Base-by-base conservation (phyloP, 2,797 vertebrate genomes). In the Monodelphis domestica region DNA sequence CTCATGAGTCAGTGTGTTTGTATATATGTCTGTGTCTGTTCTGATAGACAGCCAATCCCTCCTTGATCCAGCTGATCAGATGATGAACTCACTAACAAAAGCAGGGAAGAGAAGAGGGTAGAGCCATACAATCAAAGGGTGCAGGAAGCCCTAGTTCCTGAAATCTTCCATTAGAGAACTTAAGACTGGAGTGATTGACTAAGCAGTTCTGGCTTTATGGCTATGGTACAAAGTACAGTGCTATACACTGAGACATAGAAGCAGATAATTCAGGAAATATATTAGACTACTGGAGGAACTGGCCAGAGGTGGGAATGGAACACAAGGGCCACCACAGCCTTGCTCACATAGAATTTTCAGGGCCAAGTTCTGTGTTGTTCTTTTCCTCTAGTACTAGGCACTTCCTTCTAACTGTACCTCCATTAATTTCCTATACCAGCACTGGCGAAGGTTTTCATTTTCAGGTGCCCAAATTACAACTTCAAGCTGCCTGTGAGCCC, bases 1-100 rank as follows among this genome's bases (percentile, higher is more conserved):
- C 90, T 93, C 90, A 89, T 50, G 87, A 59, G 88, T 53, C 54
- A 52, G 53, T 89, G 28, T 17, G 88, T 89, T 84, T 50, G 21
- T 0, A 0, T 29, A 21, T 4, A 1, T 84, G 70, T 84, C 38
- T 45, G 50, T 92, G 59, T 63, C 78, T 30, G 2, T 70, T 12
- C 54, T 50, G 38, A 91, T 93, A 1, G 0, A 56, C 91, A 93
- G 45, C 33, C 59, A 38, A 0, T 50, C n/a, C 29, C 63, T 92
- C 90, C 0, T 0, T 54, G 70, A 53, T 21, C 53, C 88, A 87
- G 57, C 52, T 54, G 92, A 50, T 89, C 70, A 84, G 59, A 70
- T 33, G 0, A 38, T 21, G 14, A 4, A n/a, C 50, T 84, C 38
- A 84, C 70, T 84, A 87, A 87, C 84, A 93, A 88, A 78, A 91